A percentile compares a stretch with the other conserved stretches of the same genome.
Evolutionary conservation across 30 jellyfish, hydroid and myxozoan species (phyloP).

Genomic region (Aurelia coerulea): DNA sequence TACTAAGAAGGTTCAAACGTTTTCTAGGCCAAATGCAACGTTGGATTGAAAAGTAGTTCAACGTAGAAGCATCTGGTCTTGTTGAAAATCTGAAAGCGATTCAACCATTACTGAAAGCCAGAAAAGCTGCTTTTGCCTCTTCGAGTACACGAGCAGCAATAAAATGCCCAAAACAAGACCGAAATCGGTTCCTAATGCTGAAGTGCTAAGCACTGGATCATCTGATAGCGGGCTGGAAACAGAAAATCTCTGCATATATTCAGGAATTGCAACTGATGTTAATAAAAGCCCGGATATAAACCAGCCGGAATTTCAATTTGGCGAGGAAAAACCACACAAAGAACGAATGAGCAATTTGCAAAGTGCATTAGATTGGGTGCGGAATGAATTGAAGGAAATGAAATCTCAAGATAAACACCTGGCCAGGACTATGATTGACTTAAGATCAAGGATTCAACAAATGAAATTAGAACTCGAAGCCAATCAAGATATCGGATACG

Average conservation of each 20-base stretch:
- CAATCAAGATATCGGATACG: conserved; percentile 65
- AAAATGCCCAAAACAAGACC: conserved; percentile 45
- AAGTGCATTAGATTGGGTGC: conserved; percentile 76
- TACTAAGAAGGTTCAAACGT: no score
- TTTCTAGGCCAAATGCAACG: no score
- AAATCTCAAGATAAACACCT: conserved; percentile 76
- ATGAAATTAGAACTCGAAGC: conserved; percentile 54
- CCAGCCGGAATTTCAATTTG: conserved; percentile 47
- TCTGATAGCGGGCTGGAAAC: conserved; percentile 79
- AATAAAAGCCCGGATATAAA: background rate
- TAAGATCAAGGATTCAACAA: conserved; percentile 71
- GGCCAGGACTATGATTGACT: conserved; percentile 84
- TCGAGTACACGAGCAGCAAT: no score
- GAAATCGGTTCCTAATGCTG: conserved; percentile 56
- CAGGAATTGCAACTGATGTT: conserved; percentile 7
- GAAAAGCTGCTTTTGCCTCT: no score
- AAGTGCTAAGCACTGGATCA: conserved; percentile 61
- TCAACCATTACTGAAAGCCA: no score
- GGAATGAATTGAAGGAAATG: conserved; percentile 67
- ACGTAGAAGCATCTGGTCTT: no score
- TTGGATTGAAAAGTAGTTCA: no score
- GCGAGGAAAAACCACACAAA: conserved; percentile 45
- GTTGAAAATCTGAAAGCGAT: no score
- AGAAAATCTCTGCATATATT: conserved; percentile 22
- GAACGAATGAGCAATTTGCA: conserved; percentile 67